Evolutionary conservation across 2,113 vertebrate genomes (phyloP), one percentile per base, ranked within the genome.

Genomic region (Centrocercus urophasianus): DNA sequence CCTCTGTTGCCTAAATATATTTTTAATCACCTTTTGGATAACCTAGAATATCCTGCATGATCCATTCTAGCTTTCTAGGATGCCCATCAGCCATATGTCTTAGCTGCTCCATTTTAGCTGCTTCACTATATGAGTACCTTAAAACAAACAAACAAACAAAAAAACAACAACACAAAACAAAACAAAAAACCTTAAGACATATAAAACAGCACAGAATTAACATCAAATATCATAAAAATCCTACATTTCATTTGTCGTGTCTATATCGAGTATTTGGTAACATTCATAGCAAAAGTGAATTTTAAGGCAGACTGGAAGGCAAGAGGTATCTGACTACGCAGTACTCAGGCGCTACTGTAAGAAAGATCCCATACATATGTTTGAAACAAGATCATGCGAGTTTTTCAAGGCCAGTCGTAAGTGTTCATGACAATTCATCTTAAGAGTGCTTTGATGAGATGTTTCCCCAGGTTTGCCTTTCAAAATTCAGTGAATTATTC

Each of bases 401-500:
- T n/a, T 80, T 87, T 90, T 86, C 80, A 88, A 71, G 47, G 73
- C 69, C 76, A 80, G 47, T 34, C 83, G 8, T 91, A 96, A 93
- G 65, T 69, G 73, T 27, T 91, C 88, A 63, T 88, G 95, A 79
- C 94, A 91, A 61, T 81, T 93, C 80, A 88, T 90, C 77, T 81
- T 90, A 71, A 83, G 24, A 6, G 19, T 47, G 36, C 52, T 93
- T 86, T 93, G 93, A 95, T 81, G 48, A 91, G 70, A 72, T 72
- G 54, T 80, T 95, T 96, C 93, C 95, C 47, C 91, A 71, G 85
- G 83, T 96, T 88, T 94, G 12, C 69, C 54, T 96, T 93, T 94
- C 91, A 93, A 93, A 95, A 78, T 77, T 57, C 61, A 69, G 52
- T 94, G 95, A 96, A 97, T 95, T 93, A 97, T 97, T 97, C 91